Evolutionary conservation across 2,888 invertebrate species (phyloP).

Genomic region (Margaritifera margaritifera): DNA sequence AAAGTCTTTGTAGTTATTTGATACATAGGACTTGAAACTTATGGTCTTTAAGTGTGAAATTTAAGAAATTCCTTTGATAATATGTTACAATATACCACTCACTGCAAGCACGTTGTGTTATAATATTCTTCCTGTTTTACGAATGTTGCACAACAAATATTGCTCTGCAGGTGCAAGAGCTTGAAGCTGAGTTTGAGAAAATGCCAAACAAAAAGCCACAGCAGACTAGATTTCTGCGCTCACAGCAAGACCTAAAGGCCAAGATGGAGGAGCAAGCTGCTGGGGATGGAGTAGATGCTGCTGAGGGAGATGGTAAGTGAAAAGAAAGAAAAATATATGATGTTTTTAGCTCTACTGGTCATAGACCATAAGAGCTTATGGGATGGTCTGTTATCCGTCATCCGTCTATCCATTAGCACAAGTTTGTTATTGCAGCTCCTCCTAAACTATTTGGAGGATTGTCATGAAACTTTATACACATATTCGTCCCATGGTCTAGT

Average conservation of each 20-base stretch:
- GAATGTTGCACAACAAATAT: background rate
- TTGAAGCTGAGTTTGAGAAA: conserved; percentile 90
- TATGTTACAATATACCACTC: no score
- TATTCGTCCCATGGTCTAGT: no score
- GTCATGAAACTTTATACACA: no score
- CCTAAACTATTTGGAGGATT: no score
- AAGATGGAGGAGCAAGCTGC: conserved; percentile 69
- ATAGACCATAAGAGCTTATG: no score
- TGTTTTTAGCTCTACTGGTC: no score
- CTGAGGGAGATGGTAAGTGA: conserved; percentile 72
- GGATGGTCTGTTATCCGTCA: no score
- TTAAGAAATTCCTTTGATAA: background rate
- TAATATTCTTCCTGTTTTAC: conserved; percentile 1
- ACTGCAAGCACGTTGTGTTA: no score
- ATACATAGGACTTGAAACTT: background rate
- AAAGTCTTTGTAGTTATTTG: no score
- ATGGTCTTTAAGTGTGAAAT: background rate
- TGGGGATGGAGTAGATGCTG: conserved; percentile 72
- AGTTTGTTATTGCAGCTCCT: no score
- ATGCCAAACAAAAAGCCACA: conserved; percentile 78
- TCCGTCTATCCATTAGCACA: no score
- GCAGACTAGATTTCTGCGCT: conserved; percentile 85
- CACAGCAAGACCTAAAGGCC: conserved; percentile 82
- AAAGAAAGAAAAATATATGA: background rate
- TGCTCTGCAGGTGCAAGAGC: conserved; percentile 81